Evolutionary conservation across 1,140 invertebrate genomes (phyloP).

Genomic region (Coenobita brevimanus): DNA sequence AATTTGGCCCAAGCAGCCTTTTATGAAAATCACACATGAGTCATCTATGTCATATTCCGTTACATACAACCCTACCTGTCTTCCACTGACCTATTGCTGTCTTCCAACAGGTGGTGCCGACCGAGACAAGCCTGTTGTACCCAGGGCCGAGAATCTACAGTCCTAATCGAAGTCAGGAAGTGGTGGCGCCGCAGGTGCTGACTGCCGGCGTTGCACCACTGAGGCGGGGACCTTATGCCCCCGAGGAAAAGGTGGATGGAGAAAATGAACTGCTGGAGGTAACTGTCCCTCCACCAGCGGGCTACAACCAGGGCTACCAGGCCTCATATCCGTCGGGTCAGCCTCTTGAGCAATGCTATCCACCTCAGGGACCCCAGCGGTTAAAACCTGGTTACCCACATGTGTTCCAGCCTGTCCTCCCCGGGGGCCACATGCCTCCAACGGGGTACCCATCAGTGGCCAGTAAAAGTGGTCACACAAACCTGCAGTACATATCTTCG

Average conservation of each 20-base stretch:
- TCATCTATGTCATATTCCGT: too few relatives aligned
- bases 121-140: slow-evolving; percentile 35
- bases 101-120: slow-evolving; percentile 17
- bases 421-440: slow-evolving; percentile 13
- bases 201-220: neutral
- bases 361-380: slow-evolving; percentile 4
- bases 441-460: slow-evolving; percentile 31
- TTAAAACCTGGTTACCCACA: slow-evolving; percentile 40
- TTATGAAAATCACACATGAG: too few relatives aligned
- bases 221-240: slow-evolving; percentile 5
- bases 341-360: slow-evolving; percentile 19
- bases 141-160: slow-evolving; percentile 29
- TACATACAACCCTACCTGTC: too few relatives aligned
- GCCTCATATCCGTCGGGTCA: slow-evolving; percentile 18
- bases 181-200: slow-evolving; percentile 40
- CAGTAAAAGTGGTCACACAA: slow-evolving; percentile 29
- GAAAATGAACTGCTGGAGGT: slow-evolving; percentile 48
- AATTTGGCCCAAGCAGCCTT: too few relatives aligned
- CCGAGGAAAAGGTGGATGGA: slow-evolving; percentile 36
- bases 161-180: slow-evolving; percentile 15
- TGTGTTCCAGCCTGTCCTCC: slow-evolving; percentile 31
- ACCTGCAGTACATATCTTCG: slow-evolving; percentile 48
- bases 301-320: slow-evolving; percentile 56
- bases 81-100: too few relatives aligned
- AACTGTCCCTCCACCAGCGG: slow-evolving; percentile 51